phyloP scores from a whole-genome alignment of 2,797 vertebrate species.

The Synanceia verrucosa region DNA sequence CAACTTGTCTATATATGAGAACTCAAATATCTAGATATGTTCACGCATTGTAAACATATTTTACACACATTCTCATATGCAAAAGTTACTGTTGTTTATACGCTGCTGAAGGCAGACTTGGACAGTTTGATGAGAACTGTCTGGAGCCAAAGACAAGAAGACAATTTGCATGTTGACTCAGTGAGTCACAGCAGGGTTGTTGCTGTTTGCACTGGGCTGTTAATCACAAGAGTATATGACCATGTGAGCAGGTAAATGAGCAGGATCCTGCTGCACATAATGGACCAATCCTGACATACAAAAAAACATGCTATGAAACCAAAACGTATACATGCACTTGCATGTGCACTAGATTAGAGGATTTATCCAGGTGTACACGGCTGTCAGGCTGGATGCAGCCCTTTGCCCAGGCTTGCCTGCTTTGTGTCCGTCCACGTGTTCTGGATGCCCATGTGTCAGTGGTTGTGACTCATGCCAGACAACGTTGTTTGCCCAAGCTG shows the following conservation, averaged over 20 bases:
- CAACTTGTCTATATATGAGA: conserved; percentile 31
- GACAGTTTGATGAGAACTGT: conserved; percentile 41
- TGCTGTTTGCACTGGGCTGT: conserved; percentile 59
- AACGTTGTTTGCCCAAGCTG: conserved; percentile 61
- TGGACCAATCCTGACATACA: conserved; percentile 21
- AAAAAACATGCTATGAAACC: background rate
- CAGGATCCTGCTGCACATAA: conserved; percentile 50
- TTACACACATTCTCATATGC: background rate
- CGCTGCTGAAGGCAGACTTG: background rate
- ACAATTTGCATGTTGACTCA: conserved; percentile 62
- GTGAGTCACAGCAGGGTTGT: conserved; percentile 68
- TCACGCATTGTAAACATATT: background rate
- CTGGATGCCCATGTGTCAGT: conserved; percentile 68
- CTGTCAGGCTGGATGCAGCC: conserved; percentile 24
- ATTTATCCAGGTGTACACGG: conserved; percentile 49
- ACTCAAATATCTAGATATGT: background rate
- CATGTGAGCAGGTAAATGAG: conserved; percentile 57
- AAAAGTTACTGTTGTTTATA: background rate
- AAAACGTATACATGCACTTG: background rate
- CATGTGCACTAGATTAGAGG: conserved; percentile 20
- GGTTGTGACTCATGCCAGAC: conserved; percentile 73
- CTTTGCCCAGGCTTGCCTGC: conserved; percentile 59
- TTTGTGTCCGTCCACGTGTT: conserved; percentile 69
- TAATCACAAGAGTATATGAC: conserved; percentile 51
- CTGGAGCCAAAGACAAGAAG: conserved; percentile 42